phyloP scores from a whole-genome alignment of 2,888 invertebrate genomes.

The Nysson spinosus region DNA sequence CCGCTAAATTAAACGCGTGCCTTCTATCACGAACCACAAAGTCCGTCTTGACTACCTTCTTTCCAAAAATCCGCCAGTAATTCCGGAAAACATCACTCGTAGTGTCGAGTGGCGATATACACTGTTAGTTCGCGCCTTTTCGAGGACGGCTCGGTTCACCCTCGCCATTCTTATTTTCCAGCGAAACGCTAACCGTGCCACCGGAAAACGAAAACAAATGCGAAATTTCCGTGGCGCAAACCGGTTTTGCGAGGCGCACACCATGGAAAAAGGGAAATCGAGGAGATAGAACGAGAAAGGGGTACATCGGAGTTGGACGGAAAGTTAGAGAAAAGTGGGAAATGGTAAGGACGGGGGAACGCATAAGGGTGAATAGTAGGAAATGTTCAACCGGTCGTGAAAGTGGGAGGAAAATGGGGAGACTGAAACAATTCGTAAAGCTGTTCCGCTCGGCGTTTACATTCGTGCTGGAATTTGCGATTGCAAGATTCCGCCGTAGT shows the following conservation, averaged over 20 bases:
- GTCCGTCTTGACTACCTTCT: too few relatives aligned
- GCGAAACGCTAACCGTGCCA: conserved; percentile 3
- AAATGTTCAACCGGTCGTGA: neutral
- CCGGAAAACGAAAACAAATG: conserved; percentile 60
- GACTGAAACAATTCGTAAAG: conserved; percentile 62
- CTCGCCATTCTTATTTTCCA: conserved; percentile 32
- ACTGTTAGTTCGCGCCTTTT: conserved; percentile 11
- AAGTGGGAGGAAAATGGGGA: neutral
- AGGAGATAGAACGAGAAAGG: conserved; percentile 9
- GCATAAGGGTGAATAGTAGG: neutral
- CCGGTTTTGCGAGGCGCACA: conserved; percentile 19
- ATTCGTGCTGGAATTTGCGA: conserved; percentile 71
- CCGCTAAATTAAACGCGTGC: too few relatives aligned
- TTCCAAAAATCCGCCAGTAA: too few relatives aligned
- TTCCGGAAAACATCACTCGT: conserved; percentile 3
- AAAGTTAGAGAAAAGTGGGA: conserved; percentile 1
- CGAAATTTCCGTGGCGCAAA: conserved; percentile 59
- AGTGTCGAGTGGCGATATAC: neutral
- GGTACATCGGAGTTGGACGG: too few relatives aligned
- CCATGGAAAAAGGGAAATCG: neutral
- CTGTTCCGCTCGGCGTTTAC: conserved; percentile 61
- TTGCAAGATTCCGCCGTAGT: conserved; percentile 68
- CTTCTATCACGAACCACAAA: too few relatives aligned
- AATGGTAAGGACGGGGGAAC: neutral
- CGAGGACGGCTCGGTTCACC: neutral